Evolutionary conservation across 2,113 vertebrate genomes (phyloP).

Genomic region (Cichladusa arquata): DNA sequence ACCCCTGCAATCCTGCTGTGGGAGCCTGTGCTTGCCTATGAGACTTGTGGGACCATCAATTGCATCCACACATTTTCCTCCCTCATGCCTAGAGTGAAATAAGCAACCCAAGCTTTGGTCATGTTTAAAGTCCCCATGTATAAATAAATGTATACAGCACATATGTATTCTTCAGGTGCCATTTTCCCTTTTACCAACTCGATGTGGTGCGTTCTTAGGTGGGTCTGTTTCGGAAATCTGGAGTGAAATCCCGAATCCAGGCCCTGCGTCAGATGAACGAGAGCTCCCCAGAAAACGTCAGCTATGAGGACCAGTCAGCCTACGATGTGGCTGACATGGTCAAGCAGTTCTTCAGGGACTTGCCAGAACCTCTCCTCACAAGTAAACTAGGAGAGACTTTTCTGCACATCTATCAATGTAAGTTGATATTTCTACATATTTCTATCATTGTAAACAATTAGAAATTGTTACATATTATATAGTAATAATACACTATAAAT

Average conservation of each 20-base stretch:
- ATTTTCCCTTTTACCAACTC: not conserved
- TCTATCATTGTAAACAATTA: not conserved
- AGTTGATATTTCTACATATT: conserved; percentile 42
- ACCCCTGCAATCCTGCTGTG: not conserved
- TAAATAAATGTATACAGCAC: not conserved
- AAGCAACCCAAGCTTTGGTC: not conserved
- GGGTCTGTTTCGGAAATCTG: conserved; percentile 95
- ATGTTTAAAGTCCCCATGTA: not conserved
- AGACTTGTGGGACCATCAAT: not conserved
- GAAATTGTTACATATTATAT: not conserved
- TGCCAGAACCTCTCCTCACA: conserved; percentile 94
- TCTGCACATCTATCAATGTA: conserved; percentile 97
- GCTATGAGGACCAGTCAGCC: conserved; percentile 93
- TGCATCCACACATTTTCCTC: not conserved
- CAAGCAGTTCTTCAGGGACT: conserved; percentile 96
- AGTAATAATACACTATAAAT: not conserved
- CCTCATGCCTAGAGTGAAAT: not conserved
- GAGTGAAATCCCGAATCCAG: conserved; percentile 96
- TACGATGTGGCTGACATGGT: conserved; percentile 99
- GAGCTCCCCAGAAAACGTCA: conserved; percentile 87
- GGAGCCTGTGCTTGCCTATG: not conserved
- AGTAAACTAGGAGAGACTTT: conserved; percentile 97
- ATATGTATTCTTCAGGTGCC: not conserved
- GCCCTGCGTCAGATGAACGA: conserved; percentile 95
- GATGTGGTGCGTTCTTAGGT: conserved; percentile 72